Evolutionary conservation across 2,113 vertebrate genomes (phyloP).

Genomic region (Xenopus borealis): DNA sequence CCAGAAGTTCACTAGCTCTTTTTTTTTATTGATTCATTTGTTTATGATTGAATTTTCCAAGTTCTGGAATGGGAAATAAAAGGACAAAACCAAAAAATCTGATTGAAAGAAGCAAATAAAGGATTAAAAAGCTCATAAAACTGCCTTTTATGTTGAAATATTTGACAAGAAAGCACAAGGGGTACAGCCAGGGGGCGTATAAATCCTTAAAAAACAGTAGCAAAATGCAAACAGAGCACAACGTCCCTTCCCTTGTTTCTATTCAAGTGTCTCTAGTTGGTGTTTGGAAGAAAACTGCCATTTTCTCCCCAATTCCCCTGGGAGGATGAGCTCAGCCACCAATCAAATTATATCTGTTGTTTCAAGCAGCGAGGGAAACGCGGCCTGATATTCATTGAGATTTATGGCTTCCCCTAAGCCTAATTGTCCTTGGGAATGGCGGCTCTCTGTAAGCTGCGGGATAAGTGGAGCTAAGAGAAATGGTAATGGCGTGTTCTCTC

Average conservation of each 20-base stretch:
- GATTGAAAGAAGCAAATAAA: too few species aligned
- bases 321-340: slow-evolving; percentile 63
- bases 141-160: neutral
- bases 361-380: slow-evolving; percentile 64
- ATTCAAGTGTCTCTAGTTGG: slow-evolving; percentile 34
- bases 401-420: slow-evolving; percentile 69
- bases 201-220: neutral
- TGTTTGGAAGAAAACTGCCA: slow-evolving; percentile 64
- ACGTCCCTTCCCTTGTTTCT: too few species aligned
- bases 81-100: too few species aligned
- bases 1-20: too few species aligned
- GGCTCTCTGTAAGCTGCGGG: slow-evolving; percentile 61
- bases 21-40: too few species aligned
- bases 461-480: slow-evolving; percentile 61
- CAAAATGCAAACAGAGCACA: slow-evolving; percentile 44
- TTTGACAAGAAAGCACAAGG: too few species aligned
- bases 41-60: too few species aligned
- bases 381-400: slow-evolving; percentile 64
- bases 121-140: too few species aligned
- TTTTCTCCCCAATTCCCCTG: slow-evolving; percentile 68
- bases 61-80: too few species aligned
- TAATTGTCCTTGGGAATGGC: slow-evolving; percentile 62
- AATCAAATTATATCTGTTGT: slow-evolving; percentile 68
- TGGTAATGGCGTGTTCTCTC: slow-evolving; percentile 50
- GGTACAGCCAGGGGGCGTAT: too few species aligned